phyloP scores from a whole-genome alignment of 2,888 invertebrate genomes.

The Drymonia ruficornis region DNA sequence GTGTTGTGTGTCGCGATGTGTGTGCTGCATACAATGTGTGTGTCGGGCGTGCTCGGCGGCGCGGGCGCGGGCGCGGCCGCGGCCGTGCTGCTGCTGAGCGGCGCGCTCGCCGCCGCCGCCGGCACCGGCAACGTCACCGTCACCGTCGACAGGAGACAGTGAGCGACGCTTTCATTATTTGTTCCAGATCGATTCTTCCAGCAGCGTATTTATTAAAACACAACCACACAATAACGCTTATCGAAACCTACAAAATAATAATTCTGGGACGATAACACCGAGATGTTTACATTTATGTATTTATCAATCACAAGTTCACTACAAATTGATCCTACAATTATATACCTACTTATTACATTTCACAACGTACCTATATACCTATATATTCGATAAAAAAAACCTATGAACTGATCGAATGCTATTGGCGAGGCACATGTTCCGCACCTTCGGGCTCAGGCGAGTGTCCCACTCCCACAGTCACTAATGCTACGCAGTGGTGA shows the following conservation, averaged over 20 bases:
- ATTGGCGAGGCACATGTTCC: too few relatives aligned
- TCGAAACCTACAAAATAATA: neutral
- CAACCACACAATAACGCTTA: neutral
- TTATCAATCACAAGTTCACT: too few relatives aligned
- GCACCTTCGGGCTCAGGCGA: too few relatives aligned
- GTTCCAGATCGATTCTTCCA: neutral
- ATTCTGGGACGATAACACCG: neutral
- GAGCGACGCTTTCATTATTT: slow-evolving; percentile 23
- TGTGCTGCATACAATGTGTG: slow-evolving; percentile 8
- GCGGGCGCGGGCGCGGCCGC: slow-evolving; percentile 11
- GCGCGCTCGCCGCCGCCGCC: slow-evolving; percentile 26
- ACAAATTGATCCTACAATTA: too few relatives aligned
- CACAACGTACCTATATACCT: too few relatives aligned
- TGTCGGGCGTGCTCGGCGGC: slow-evolving; percentile 12
- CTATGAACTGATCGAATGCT: too few relatives aligned
- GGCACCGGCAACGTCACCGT: slow-evolving; percentile 47
- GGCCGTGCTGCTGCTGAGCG: slow-evolving; percentile 15
- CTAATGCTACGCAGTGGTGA: too few relatives aligned
- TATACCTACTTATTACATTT: too few relatives aligned
- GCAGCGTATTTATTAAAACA: too few relatives aligned
- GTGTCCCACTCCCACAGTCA: too few relatives aligned
- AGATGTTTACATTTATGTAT: neutral
- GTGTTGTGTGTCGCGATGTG: neutral
- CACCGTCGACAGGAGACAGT: slow-evolving; percentile 54
- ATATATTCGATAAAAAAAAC: too few relatives aligned